Base-by-base conservation (phyloP, 2,113 vertebrate species). In the Zosterops pallidus region DNA sequence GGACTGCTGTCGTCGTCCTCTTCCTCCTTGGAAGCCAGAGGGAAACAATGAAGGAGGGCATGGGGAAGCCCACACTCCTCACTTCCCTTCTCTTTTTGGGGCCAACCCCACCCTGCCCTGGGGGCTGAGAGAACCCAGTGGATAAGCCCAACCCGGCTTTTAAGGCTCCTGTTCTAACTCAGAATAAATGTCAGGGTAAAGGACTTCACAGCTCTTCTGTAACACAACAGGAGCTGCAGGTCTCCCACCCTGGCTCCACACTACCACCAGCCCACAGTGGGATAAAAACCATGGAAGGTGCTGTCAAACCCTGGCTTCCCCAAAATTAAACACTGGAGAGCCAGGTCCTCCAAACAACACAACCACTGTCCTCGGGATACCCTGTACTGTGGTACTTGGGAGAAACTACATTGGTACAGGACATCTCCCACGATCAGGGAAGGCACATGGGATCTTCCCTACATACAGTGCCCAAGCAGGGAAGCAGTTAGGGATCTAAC, bases 1-100 rank as follows among this genome's bases (percentile, higher is more conserved):
- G 98, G 97, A 81, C 96, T 98, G 95, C 96, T 97, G 94, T 97
- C 97, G 92, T 98, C 97, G 92, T 98, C 97, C 90, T 98, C 98
- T 96, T 98, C 96, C 96, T 98, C 97, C 97, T 97, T 95, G 65
- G 94, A 93, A 97, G 88, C 63, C 96, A 97, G 92, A 97, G 67
- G 69, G 64, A 88, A 92, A 95, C 12, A 74, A 82, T 98, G 71
- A 97, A 89, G 65, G 70, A 89, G 57, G 63, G 90, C 83, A 89
- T 16, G 8, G 41, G 85, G 42, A 86, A n/a, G 6, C 77, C 56
- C 31, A 46, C 14, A 42, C 3, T 71, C 85, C 81, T 79, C 21
- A 22, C 78, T 35, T 72, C 63, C 74, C 14, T 29, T n/a, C 82
- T 76, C 19, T 1, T 37, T 44, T 80, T 4, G 50, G 23, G 35